Evolutionary conservation across 1,140 invertebrate species (phyloP), one percentile per base, ranked within the genome.

Genomic region (Leucophenga varia): DNA sequence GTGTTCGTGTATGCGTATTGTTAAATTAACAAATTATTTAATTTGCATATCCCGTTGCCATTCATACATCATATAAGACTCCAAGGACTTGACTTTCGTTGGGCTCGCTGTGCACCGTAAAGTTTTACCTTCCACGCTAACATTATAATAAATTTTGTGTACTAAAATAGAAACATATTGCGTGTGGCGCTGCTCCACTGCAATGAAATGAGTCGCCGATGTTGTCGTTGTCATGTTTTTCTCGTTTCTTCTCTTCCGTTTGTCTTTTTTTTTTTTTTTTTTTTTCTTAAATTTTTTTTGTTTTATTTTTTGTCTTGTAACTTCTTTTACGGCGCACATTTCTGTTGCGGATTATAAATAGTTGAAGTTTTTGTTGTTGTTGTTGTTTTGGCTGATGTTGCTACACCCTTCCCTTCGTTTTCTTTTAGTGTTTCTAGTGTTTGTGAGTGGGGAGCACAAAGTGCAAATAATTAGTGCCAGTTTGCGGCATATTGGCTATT

Each of bases 161-260:
- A 59, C 54, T 46, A 64, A 64, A 64, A 60, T 60, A 64, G 60
- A 64, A 64, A 59, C 48, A 53, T 49, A 59, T 59, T 60, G 53
- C 47, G 60, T 55, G 53, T 49, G 44, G 49, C 36, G 56, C 56
- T 43, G 32, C 25, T 13, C 43, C n/a, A n/a, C n/a, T n/a, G n/a
- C n/a, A n/a, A n/a, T 47, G 39, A 42, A 42, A 16, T 43, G 38
- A 20, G 14, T 41, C 19, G 39, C 12, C 8, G 25, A 35, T 30
- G 30, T 43, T 50, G 46, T 40, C 54, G 53, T 55, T 31, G 41
- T 49, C 50, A 55, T 55, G 50, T 53, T 49, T 57, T 63, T 21
- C 20, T 40, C 47, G 49, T 47, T 43, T 40, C 42, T 44, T 46
- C 45, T 41, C 52, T 47, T 44, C 53, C 49, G 43, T 47, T 51